Evolutionary conservation across 2,797 vertebrate genomes (phyloP), one percentile per base, ranked within the genome.

Genomic region (Acridotheres tristis): DNA sequence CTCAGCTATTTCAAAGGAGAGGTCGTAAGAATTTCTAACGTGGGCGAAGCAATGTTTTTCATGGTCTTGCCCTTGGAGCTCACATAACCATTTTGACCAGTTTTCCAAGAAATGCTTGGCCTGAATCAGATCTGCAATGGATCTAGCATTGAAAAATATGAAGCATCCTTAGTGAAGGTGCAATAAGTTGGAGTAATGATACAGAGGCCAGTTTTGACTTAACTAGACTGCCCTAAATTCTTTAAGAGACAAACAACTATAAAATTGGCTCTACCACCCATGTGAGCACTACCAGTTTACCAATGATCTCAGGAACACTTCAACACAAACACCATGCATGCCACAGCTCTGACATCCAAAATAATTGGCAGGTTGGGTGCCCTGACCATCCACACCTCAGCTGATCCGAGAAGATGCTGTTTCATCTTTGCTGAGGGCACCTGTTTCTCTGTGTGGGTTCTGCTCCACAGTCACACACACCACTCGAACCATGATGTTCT

Each of bases 31-130:
- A 54, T 47, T 80, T 84, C 62, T 75, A 48, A 63, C 2, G 17
- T 50, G 22, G 47, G 34, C 0, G 0, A 95, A 91, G 65, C 0
- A 0, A 38, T 48, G 25, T 65, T 93, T 77, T 69, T 77, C 78
- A 55, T 81, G 61, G 40, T 91, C 69, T 54, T 84, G 38, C n/a
- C 50, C 43, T 68, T 77, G 73, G 42, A 63, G 38, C 48, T 71
- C 4, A 0, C 40, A 25, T 51, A 86, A 78, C 22, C 62, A 32
- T 72, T 94, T 85, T 55, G 78, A 73, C 59, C 78, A 73, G 55
- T 66, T 90, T 89, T 55, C 79, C 73, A 91, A 77, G 23, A 89
- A 93, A 74, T 17, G 19, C 73, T 89, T 74, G 42, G 38, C 68
- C 61, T 57, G 51, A 91, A 61, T 69, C 2, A 0, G 57, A 72